Evolutionary conservation across 1,140 invertebrate species (phyloP).

Genomic region (Bombus impatiens): DNA sequence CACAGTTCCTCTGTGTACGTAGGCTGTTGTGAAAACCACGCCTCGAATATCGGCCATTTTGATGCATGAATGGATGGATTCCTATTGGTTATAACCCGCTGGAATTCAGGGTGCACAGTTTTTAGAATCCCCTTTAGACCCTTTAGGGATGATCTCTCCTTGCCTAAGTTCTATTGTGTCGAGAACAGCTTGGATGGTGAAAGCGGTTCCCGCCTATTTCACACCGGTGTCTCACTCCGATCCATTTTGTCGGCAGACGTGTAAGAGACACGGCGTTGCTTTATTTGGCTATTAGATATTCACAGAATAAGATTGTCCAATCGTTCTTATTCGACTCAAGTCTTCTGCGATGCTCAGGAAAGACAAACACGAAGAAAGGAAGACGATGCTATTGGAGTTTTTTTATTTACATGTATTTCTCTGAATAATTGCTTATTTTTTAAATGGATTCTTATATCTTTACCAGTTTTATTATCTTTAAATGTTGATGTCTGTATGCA

Average conservation of each 20-base stretch:
- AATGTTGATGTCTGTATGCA: no score
- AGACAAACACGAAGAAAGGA: no score
- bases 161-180: background rate
- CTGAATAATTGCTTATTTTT: no score
- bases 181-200: background rate
- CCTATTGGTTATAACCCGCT: slow-evolving; percentile 50
- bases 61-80: slow-evolving; percentile 51
- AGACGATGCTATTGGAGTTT: background rate
- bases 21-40: slow-evolving; percentile 62
- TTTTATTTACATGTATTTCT: no score
- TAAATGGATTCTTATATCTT: no score
- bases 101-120: slow-evolving; percentile 46
- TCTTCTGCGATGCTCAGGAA: no score
- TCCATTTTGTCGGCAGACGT: background rate
- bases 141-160: background rate
- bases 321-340: no score
- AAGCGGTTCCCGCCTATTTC: background rate
- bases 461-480: no score
- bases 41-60: slow-evolving; percentile 68
- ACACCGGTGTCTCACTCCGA: background rate
- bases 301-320: no score
- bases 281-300: background rate
- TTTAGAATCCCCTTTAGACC: slow-evolving; percentile 3
- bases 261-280: no score
- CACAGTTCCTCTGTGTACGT: background rate